These are phyloP conservation scores for Corydoras sp. DNA, from an alignment of 2,113 vertebrate genomes.

Conservation along the genomic window DNA sequence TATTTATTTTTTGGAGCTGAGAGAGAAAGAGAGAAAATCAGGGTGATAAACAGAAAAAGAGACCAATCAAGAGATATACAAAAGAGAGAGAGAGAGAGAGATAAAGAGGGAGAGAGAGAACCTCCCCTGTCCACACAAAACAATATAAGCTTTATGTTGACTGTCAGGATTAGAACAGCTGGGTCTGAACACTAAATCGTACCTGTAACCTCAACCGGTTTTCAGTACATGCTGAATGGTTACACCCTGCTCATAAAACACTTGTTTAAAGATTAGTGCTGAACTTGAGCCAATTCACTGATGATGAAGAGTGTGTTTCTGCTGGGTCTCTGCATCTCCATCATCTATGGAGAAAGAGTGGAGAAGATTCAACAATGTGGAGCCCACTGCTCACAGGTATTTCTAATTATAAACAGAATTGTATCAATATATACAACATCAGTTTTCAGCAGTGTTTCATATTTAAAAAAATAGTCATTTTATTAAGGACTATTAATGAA, in stretches of 20 bases:
- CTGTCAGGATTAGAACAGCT: no score
- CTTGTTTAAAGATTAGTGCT: no score
- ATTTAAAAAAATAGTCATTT: no score
- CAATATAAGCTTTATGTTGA: no score
- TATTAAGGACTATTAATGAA: no score
- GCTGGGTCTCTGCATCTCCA: conserved; percentile 27
- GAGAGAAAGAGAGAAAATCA: background rate
- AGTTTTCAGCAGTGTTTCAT: no score
- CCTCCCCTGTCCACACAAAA: no score
- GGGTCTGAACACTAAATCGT: no score
- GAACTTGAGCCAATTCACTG: background rate
- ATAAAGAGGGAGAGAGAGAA: background rate
- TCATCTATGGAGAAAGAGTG: conserved; percentile 42
- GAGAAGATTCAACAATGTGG: conserved; percentile 52
- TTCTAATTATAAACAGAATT: background rate
- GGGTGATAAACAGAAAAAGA: background rate
- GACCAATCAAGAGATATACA: background rate
- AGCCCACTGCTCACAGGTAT: conserved; percentile 60
- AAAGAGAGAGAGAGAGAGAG: conserved; percentile 11
- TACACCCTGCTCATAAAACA: no score
- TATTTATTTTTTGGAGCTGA: background rate
- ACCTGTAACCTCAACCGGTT: no score
- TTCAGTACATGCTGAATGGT: no score
- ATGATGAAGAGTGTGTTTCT: conserved; percentile 49
- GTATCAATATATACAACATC: no score